These are phyloP conservation scores for Andrena fulva DNA, from an alignment of 2,888 invertebrate genomes.

Conservation along the genomic window DNA sequence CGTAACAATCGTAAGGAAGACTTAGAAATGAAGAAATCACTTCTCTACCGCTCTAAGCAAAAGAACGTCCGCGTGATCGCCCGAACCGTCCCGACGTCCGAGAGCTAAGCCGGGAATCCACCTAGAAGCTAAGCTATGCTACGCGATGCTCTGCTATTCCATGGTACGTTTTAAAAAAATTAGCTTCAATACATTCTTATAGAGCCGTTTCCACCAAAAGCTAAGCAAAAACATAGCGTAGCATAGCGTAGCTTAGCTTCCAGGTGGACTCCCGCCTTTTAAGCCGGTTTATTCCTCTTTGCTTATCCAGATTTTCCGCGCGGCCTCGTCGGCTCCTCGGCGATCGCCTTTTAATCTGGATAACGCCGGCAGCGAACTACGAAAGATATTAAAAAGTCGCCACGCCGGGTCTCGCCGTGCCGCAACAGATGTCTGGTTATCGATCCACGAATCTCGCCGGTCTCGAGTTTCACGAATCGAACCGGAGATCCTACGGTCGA, in stretches of 20 bases:
- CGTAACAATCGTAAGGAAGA: too few species aligned
- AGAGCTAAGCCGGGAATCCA: too few species aligned
- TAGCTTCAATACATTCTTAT: too few species aligned
- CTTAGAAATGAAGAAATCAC: too few species aligned
- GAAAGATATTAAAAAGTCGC: conserved; percentile 11
- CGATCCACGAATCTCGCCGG: conserved; percentile 29
- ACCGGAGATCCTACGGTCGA: conserved; percentile 20
- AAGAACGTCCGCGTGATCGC: too few species aligned
- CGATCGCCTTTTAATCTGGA: not conserved
- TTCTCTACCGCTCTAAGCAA: too few species aligned
- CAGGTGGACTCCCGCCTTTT: not conserved
- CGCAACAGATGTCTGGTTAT: conserved; percentile 17
- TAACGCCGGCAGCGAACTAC: conserved; percentile 13
- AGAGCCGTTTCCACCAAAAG: too few species aligned
- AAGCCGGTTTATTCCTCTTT: not conserved
- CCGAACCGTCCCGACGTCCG: too few species aligned
- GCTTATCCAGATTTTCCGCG: not conserved
- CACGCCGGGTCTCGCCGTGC: not conserved
- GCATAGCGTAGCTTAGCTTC: not conserved
- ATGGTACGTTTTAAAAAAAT: too few species aligned
- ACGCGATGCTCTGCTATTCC: too few species aligned
- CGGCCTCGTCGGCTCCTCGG: not conserved
- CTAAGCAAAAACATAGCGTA: not conserved
- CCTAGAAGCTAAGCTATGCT: too few species aligned
- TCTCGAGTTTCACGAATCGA: conserved; percentile 29